These are phyloP conservation scores for Umimayanthus chanpuru DNA, from an alignment of 92 coral and sea anemone species.

Conservation along the genomic window DNA sequence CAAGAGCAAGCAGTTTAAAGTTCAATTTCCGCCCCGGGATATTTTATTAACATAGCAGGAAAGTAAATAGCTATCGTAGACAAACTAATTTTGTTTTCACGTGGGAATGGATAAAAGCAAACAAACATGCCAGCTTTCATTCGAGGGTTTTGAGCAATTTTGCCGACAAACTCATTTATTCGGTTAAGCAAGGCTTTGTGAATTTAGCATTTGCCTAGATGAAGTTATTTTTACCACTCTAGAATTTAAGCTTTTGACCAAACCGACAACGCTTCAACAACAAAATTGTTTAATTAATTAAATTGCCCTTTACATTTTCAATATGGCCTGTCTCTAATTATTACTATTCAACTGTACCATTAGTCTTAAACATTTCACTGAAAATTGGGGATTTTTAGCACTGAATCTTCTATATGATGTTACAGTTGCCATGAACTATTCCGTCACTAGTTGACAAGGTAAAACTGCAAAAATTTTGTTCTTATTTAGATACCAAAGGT, in stretches of 20 bases:
- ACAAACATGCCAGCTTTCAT: constrained; percentile 54
- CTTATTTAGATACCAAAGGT: neutral
- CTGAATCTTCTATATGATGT: neutral
- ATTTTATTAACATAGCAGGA: constrained; percentile 41
- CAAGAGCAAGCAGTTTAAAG: constrained; percentile 45
- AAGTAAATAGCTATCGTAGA: constrained; percentile 47
- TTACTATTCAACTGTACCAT: neutral
- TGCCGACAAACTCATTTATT: constrained; percentile 41
- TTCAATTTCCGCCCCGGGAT: constrained; percentile 58
- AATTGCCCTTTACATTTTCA: constrained; percentile 3
- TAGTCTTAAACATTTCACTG: neutral
- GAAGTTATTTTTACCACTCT: constrained; percentile 15
- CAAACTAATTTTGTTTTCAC: constrained; percentile 55
- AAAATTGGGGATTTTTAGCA: neutral
- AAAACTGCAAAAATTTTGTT: too few relatives aligned
- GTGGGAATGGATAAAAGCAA: constrained; percentile 47
- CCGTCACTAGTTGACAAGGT: neutral
- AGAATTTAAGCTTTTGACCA: neutral
- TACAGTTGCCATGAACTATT: neutral
- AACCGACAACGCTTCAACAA: neutral
- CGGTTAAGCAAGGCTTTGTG: constrained; percentile 29
- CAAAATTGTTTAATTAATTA: constrained; percentile 13
- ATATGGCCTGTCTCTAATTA: neutral
- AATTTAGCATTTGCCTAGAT: constrained; percentile 46
- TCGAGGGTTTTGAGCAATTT: constrained; percentile 42